Evolutionary conservation across 2,888 invertebrate species (phyloP).

Genomic region (Tetheella fluctuosa): DNA sequence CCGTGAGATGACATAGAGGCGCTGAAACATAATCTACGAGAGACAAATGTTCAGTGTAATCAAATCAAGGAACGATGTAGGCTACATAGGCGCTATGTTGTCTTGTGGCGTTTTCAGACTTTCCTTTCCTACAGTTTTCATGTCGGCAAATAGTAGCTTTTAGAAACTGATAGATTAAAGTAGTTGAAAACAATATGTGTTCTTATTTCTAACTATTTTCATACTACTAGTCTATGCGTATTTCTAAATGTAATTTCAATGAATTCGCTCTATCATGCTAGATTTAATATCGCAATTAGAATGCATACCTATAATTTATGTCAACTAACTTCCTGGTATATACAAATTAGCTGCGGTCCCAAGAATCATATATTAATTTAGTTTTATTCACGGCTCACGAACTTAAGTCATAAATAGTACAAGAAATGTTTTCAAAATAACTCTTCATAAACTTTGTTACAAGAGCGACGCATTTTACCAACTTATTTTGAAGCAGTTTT

Average conservation of each 20-base stretch:
- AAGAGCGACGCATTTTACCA: not conserved
- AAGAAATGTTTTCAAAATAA: not conserved
- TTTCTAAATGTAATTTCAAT: not conserved
- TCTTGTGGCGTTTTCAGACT: not conserved
- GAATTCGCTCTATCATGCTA: not conserved
- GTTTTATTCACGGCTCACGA: not conserved
- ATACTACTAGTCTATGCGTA: not conserved
- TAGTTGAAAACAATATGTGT: not conserved
- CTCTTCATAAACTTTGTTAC: not conserved
- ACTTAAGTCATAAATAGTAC: not conserved
- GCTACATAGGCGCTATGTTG: not conserved
- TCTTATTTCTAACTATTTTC: not conserved
- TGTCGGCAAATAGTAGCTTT: conserved; percentile 1
- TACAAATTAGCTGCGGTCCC: not conserved
- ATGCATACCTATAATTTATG: not conserved
- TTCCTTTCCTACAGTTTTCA: not conserved
- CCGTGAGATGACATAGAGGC: conserved; percentile 25
- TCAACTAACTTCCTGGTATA: not conserved
- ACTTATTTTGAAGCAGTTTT: too few species aligned
- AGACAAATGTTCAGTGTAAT: conserved; percentile 2
- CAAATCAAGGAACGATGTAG: not conserved
- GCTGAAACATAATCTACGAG: conserved; percentile 18
- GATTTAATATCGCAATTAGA: not conserved
- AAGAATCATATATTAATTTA: not conserved
- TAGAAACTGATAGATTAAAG: not conserved